Percentiles rank a stretch among this genome's conserved stretches.
Evolutionary conservation across 2,888 invertebrate species (phyloP).

Genomic region (Herminia tarsipennalis): DNA sequence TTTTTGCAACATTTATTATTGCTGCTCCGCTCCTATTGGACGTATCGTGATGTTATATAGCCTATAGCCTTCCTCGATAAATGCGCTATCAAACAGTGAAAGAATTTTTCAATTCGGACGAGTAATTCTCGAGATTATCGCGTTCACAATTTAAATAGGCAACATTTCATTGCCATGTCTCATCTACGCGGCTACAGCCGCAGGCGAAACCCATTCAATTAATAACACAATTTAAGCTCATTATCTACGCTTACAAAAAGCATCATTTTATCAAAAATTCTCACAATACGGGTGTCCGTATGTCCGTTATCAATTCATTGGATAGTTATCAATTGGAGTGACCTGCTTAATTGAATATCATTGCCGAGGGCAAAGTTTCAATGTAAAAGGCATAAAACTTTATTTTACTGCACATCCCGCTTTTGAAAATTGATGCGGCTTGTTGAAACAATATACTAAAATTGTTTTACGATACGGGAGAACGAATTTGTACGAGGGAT

Average conservation of each 20-base stretch:
- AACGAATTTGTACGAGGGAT: constrained; percentile 30
- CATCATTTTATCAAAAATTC: not conserved
- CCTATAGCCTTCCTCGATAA: too few relatives aligned
- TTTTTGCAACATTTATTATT: too few relatives aligned
- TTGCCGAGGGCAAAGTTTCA: constrained; percentile 40
- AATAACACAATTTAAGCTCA: not conserved
- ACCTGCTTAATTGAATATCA: constrained; percentile 41
- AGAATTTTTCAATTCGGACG: too few relatives aligned
- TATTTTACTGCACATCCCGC: constrained; percentile 58
- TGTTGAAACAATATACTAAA: constrained; percentile 34
- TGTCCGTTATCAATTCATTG: constrained; percentile 30
- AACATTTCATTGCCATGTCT: too few relatives aligned
- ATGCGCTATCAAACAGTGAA: too few relatives aligned
- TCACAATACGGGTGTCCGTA: constrained; percentile 30
- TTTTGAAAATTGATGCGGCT: constrained; percentile 25
- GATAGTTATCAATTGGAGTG: constrained; percentile 33
- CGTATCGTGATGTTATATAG: too few relatives aligned
- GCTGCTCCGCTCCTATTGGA: too few relatives aligned
- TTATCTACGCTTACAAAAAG: not conserved
- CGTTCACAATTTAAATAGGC: too few relatives aligned
- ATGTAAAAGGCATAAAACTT: constrained; percentile 67
- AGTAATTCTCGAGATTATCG: too few relatives aligned
- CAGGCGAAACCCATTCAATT: too few relatives aligned
- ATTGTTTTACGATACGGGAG: constrained; percentile 32
- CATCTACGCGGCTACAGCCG: too few relatives aligned